Conservation (phyloP, 2,797 vertebrate species). For the Propithecus deckenii region DNA sequence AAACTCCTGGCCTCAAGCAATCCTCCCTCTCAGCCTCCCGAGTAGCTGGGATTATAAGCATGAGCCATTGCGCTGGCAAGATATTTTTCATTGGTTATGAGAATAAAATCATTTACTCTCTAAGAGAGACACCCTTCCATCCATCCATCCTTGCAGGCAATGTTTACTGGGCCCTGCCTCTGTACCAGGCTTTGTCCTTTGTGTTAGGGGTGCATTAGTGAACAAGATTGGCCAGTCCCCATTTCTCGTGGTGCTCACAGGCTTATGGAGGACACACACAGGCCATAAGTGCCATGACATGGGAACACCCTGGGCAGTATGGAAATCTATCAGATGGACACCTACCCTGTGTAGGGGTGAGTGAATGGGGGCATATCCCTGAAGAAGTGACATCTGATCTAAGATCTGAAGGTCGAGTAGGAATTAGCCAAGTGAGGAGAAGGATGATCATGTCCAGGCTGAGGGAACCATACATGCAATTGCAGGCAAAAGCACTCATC, state of each 20-base stretch:
- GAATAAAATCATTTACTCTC: not conserved
- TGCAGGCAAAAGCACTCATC: not conserved
- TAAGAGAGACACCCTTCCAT: not conserved
- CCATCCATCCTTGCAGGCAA: too few relatives aligned
- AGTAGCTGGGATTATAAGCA: not conserved
- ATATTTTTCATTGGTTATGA: not conserved
- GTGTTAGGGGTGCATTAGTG: not conserved
- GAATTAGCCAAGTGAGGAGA: not conserved
- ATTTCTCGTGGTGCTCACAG: not conserved
- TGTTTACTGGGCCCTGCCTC: not conserved
- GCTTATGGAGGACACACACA: not conserved
- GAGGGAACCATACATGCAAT: not conserved
- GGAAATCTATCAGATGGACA: not conserved
- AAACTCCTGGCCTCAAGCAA: not conserved
- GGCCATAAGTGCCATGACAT: not conserved
- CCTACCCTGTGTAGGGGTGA: rapidly evolving
- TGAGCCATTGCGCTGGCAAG: not conserved
- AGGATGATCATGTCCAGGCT: too few relatives aligned
- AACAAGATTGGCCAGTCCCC: not conserved
- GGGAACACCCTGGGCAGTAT: not conserved
- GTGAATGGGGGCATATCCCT: not conserved
- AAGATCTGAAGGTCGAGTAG: not conserved
- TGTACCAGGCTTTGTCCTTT: not conserved
- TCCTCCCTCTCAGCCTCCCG: not conserved
- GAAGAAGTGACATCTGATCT: not conserved